Percentiles rank a stretch among this genome's conserved stretches.
Evolutionary conservation across 2,113 vertebrate genomes (phyloP).

Genomic region (Entomyzon cyanotis): DNA sequence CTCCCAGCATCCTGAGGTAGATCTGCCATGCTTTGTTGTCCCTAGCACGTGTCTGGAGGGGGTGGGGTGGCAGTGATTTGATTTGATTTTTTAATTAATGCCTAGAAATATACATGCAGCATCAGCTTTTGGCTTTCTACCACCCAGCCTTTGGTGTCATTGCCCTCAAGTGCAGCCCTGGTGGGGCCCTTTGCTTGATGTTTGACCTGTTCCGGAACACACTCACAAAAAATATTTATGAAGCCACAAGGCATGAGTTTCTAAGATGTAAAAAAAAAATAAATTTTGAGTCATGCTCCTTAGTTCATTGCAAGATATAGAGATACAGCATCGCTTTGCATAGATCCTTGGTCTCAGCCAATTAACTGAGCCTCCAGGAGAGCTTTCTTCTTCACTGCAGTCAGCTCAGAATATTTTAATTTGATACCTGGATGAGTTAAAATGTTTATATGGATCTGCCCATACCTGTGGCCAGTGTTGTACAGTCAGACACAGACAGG

Average conservation of each 20-base stretch:
- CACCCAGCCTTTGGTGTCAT: neutral
- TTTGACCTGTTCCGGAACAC: neutral
- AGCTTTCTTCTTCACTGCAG: neutral
- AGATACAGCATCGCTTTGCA: neutral
- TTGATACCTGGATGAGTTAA: neutral
- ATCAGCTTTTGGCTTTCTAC: neutral
- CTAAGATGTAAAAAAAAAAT: neutral
- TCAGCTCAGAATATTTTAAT: neutral
- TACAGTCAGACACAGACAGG: neutral
- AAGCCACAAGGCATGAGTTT: neutral
- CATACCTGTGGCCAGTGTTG: neutral
- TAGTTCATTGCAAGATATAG: neutral
- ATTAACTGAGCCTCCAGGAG: neutral
- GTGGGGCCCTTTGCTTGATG: neutral
- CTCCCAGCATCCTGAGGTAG: slow-evolving; percentile 34
- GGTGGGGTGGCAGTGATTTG: neutral
- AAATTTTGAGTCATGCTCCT: neutral
- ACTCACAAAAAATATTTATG: neutral
- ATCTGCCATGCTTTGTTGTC: slow-evolving; percentile 21
- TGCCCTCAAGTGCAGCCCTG: neutral
- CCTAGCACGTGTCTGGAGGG: neutral
- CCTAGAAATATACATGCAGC: neutral
- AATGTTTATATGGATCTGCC: neutral
- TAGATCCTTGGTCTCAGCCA: neutral
- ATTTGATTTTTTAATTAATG: slow-evolving; percentile 41